Percentiles rank a stretch among this genome's conserved stretches.
These are phyloP conservation scores for Ploceus nigricollis DNA, from an alignment of 2,113 vertebrate genomes.

Conservation along the genomic window DNA sequence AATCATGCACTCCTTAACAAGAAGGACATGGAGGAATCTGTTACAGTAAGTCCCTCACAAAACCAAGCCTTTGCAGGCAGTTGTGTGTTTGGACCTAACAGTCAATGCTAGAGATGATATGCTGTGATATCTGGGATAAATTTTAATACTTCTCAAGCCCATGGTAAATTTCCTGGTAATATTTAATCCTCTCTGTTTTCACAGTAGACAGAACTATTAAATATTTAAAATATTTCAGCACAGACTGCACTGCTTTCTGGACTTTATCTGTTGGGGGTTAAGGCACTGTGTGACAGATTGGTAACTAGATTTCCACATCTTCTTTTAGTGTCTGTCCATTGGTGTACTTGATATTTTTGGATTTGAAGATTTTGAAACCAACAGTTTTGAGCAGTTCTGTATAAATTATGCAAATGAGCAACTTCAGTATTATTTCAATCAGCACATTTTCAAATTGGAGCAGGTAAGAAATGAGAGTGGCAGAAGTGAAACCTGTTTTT, in stretches of 20 bases:
- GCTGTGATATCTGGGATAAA: not conserved
- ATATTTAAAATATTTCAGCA: not conserved
- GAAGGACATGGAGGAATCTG: slow-evolving; percentile 95
- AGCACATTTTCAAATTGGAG: slow-evolving; percentile 96
- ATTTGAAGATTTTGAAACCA: slow-evolving; percentile 94
- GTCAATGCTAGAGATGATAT: not conserved
- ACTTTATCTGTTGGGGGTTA: not conserved
- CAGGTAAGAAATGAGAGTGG: slow-evolving; percentile 77
- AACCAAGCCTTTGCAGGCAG: not conserved
- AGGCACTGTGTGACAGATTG: not conserved
- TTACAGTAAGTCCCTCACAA: slow-evolving; percentile 76
- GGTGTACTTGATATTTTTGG: slow-evolving; percentile 97
- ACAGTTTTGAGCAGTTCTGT: slow-evolving; percentile 98
- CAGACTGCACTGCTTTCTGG: not conserved
- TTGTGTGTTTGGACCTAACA: not conserved
- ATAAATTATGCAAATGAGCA: slow-evolving; percentile 99
- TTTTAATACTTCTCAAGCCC: not conserved
- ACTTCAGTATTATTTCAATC: slow-evolving; percentile 98
- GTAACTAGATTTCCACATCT: not conserved
- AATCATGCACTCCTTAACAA: slow-evolving; percentile 98
- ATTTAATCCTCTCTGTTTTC: not conserved
- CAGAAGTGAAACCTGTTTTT: not conserved
- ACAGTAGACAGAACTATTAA: not conserved
- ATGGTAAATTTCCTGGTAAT: not conserved
- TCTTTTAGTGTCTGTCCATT: slow-evolving; percentile 88